Evolutionary conservation across 2,113 vertebrate species (phyloP).

Genomic region (Collichthys lucidus): DNA sequence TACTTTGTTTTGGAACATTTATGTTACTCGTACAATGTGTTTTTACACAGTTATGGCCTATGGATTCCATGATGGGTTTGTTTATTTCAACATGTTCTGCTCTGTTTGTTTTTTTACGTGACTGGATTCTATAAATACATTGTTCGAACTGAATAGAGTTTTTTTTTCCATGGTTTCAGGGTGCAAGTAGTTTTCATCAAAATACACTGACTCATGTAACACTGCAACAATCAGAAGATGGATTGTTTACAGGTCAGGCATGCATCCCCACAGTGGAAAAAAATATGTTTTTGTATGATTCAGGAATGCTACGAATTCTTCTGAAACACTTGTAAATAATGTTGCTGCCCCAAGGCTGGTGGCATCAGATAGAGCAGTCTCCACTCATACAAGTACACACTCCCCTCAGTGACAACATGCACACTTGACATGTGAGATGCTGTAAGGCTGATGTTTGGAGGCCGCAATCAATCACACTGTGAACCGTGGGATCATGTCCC

Average conservation of each 20-base stretch:
- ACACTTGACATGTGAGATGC: constrained; percentile 32
- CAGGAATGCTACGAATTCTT: constrained; percentile 64
- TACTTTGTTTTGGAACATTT: constrained; percentile 70
- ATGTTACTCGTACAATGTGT: constrained; percentile 58
- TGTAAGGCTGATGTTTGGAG: constrained; percentile 35
- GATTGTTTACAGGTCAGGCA: constrained; percentile 49
- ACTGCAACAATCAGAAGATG: constrained; percentile 51
- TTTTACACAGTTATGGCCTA: constrained; percentile 42
- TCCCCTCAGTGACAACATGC: constrained; percentile 33
- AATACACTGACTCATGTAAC: constrained; percentile 14
- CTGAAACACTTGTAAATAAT: constrained; percentile 68
- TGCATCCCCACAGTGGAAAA: constrained; percentile 40
- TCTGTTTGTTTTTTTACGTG: constrained; percentile 62
- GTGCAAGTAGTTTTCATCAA: constrained; percentile 38
- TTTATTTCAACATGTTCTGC: constrained; percentile 62
- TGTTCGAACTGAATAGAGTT: constrained; percentile 31
- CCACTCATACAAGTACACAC: constrained; percentile 12
- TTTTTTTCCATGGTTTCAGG: constrained; percentile 27
- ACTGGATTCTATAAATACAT: constrained; percentile 47
- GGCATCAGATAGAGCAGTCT: constrained; percentile 27
- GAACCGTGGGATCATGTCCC: constrained; percentile 45
- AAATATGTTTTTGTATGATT: constrained; percentile 62
- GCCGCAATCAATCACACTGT: constrained; percentile 22
- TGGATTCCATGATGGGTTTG: constrained; percentile 44
- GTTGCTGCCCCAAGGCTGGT: constrained; percentile 44